These are phyloP conservation scores for Myrmophylax atrothorax DNA, from an alignment of 2,113 vertebrate genomes.

Conservation along the genomic window DNA sequence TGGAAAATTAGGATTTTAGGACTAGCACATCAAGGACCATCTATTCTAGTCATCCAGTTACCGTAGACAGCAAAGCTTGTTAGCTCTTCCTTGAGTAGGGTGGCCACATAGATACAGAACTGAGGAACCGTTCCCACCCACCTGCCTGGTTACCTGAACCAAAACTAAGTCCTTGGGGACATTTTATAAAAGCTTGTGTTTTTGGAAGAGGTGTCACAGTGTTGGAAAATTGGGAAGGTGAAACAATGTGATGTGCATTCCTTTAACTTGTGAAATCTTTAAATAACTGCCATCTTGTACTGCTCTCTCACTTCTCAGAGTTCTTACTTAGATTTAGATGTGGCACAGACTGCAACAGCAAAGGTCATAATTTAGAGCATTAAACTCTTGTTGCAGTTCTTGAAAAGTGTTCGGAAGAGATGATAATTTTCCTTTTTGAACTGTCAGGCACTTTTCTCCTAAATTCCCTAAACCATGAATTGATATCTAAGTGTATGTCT, in stretches of 20 bases:
- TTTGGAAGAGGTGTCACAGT: not conserved
- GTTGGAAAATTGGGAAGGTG: not conserved
- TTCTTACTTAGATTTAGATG: not conserved
- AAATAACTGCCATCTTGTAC: not conserved
- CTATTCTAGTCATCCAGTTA: not conserved
- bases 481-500: not conserved
- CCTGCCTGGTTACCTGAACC: not conserved
- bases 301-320: not conserved
- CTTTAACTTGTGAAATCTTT: not conserved
- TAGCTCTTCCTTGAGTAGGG: not conserved
- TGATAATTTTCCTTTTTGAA: constrained; percentile 16
- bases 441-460: not conserved
- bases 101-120: not conserved
- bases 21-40: not conserved
- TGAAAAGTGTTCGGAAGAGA: not conserved
- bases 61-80: not conserved
- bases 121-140: not conserved
- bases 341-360: not conserved
- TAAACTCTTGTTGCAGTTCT: not conserved
- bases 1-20: not conserved
- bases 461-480: not conserved
- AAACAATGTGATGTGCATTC: not conserved
- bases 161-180: not conserved
- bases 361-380: not conserved
- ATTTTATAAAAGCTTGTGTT: not conserved